Conservation (phyloP, 2,888 invertebrate species). For the Bimastos eiseni region DNA sequence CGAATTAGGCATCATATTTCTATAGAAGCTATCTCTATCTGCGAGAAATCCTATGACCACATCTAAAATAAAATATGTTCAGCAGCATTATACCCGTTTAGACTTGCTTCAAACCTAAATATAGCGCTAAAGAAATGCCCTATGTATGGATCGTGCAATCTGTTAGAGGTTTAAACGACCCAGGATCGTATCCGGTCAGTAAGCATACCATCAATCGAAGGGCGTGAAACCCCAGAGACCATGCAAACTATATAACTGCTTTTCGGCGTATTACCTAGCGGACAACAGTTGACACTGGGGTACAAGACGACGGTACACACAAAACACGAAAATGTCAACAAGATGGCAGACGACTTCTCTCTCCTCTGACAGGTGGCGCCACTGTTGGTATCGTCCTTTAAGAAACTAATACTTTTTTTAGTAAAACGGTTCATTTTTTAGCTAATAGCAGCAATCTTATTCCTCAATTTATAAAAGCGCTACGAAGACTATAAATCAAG, state of each 20-base stretch:
- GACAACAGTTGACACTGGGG: constrained; percentile 18
- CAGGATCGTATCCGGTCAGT: neutral
- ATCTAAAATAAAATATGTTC: neutral
- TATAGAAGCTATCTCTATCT: neutral
- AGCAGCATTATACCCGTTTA: neutral
- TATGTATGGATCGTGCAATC: neutral
- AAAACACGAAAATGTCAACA: constrained; percentile 27
- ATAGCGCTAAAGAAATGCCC: constrained; percentile 7
- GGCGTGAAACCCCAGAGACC: neutral
- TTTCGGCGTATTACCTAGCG: constrained; percentile 3
- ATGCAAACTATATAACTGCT: neutral
- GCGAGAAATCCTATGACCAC: neutral
- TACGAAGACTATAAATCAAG: neutral
- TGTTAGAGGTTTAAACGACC: neutral
- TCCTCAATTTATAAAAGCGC: neutral
- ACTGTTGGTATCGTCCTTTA: neutral
- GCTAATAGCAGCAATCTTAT: neutral
- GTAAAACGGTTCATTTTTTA: neutral
- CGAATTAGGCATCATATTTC: neutral
- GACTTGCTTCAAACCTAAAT: neutral
- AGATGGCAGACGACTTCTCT: constrained; percentile 27
- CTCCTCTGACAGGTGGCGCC: constrained; percentile 20
- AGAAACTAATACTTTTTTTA: neutral
- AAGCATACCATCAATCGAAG: neutral
- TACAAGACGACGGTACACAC: constrained; percentile 25